phyloP scores from a whole-genome alignment of 1,140 invertebrate species.

The Caenorhabditis elegans region WBcel235 BX284604.4:9660001-9660500 shows the following conservation, averaged over 20 bases:
- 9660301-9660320: background rate
- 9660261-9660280: background rate
- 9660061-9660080: background rate
- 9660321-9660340: background rate
- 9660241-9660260: background rate
- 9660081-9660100: background rate
- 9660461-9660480: background rate
- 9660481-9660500: too few species aligned
- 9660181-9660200: background rate
- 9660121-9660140: constrained; percentile 32
- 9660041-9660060: too few species aligned
- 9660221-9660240: background rate
- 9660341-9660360: background rate
- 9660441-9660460: too few species aligned
- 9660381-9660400: background rate
- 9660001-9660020: too few species aligned
- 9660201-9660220: background rate
- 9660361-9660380: background rate
- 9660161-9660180: constrained; percentile 7
- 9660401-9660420: constrained; percentile 19
- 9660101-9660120: background rate
- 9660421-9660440: background rate
- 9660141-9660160: background rate
- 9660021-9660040: too few species aligned
- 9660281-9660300: background rate